Percentiles rank a stretch among this genome's conserved stretches.
Evolutionary conservation across 2,888 invertebrate species (phyloP).

Genomic region (Timema cristinae): DNA sequence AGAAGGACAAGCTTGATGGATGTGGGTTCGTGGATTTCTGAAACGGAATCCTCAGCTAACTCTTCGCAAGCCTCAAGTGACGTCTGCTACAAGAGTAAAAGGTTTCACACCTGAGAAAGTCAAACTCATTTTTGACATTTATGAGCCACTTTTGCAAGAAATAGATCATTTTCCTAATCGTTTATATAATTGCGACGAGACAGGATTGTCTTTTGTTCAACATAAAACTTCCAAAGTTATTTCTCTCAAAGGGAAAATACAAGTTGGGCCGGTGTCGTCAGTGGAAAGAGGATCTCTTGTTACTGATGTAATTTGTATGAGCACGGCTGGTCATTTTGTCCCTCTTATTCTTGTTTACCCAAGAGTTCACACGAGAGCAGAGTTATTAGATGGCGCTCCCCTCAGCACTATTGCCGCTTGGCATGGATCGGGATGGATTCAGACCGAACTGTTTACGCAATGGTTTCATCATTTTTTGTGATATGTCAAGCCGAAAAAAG

Average conservation of each 20-base stretch:
- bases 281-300: constrained; percentile 35
- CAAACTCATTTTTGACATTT: neutral
- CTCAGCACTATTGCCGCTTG: constrained; percentile 35
- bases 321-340: neutral
- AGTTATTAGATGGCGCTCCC: constrained; percentile 36
- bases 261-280: neutral
- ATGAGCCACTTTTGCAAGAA: constrained; percentile 11
- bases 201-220: neutral
- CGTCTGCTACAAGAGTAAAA: neutral
- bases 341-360: constrained; percentile 11
- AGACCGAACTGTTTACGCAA: constrained; percentile 37
- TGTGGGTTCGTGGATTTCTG: neutral
- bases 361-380: neutral
- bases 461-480: constrained; percentile 37
- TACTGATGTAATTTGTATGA: constrained; percentile 35
- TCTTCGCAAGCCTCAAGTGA: neutral
- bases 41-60: neutral
- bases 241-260: neutral
- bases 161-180: constrained; percentile 6
- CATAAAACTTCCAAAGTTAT: neutral
- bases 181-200: constrained; percentile 8
- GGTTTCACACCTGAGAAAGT: neutral
- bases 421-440: constrained; percentile 39
- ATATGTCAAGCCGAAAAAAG: constrained; percentile 34
- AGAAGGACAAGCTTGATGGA: neutral